Base-by-base conservation (phyloP, 2,888 invertebrate genomes). In the Pimpla rufipes region DNA sequence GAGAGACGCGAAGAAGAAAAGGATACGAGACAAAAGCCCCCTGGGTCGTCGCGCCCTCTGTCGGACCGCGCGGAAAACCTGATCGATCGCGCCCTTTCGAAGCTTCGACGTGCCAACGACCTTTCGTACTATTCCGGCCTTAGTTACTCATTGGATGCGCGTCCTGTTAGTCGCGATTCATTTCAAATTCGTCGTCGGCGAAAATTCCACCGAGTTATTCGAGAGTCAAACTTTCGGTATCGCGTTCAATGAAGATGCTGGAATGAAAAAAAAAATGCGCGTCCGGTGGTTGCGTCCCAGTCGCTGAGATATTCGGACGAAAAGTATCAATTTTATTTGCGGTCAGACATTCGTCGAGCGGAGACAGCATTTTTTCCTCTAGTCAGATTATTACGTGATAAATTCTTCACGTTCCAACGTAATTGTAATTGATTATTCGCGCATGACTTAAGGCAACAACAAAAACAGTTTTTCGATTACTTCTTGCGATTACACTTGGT, bases 71-170 rank as follows among this genome's bases (percentile, higher is more conserved):
- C 13, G 23, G 23, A 45, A 71, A 68, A 50, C 11, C 40, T 42
- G 16, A 45, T 76, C 16, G 55, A 47, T 64, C 11, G 47, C 55
- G 47, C 55, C 52, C 66, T n/a, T 73, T 66, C 35, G 62, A 45
- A 42, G 71, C 13, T 42, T 83, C 40, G 67, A 64, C 55, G 67
- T 64, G 37, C 37, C 42, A 67, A 37, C 62, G 11, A 71, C 10
- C 59, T 42, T 59, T 77, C 55, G 45, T 68, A 68, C 40, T 73
- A 81, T 81, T 77, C 68, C 74, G 68, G 80, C 77, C 62, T 78
- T 70, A 59, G 81, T 74, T 81, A 59, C 35, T 62, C 64, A 66
- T 29, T 50, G 6, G 18, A 52, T 21, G 45, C 47, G 37, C 47
- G 37, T 50, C 47, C 21, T 64, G 21, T 64, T 66, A 42, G 50